Conservation (phyloP, 2,113 vertebrate species). For the Salvelinus fontinalis region DNA sequence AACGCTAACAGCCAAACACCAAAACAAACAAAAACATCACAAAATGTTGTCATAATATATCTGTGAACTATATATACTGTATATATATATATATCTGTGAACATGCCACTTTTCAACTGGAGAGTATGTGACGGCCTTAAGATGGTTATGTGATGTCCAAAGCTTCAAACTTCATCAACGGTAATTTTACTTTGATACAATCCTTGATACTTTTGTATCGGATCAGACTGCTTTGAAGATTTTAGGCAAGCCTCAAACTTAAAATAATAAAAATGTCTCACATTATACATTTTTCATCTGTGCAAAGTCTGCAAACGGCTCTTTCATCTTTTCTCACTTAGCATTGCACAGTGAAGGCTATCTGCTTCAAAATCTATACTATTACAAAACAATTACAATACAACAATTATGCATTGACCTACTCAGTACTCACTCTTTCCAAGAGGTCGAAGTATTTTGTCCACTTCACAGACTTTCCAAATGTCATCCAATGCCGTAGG, state of each 20-base stretch:
- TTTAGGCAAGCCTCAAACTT: neutral
- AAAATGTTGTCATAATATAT: no score
- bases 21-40: no score
- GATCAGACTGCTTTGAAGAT: no score
- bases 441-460: conserved; percentile 31
- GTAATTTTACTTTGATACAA: no score
- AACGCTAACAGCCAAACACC: no score
- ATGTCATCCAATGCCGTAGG: conserved; percentile 58
- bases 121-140: no score
- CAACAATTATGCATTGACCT: neutral
- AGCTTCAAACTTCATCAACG: no score
- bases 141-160: no score
- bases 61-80: no score
- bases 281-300: neutral
- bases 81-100: no score
- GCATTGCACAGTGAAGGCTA: neutral
- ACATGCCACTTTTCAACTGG: no score
- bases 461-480: conserved; percentile 39
- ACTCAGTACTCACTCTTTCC: conserved; percentile 30
- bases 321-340: neutral
- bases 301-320: neutral
- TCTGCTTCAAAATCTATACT: neutral
- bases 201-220: no score
- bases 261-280: neutral
- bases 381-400: neutral